Conservation (phyloP, 2,888 invertebrate genomes). For the Spicauda simplicius region DNA sequence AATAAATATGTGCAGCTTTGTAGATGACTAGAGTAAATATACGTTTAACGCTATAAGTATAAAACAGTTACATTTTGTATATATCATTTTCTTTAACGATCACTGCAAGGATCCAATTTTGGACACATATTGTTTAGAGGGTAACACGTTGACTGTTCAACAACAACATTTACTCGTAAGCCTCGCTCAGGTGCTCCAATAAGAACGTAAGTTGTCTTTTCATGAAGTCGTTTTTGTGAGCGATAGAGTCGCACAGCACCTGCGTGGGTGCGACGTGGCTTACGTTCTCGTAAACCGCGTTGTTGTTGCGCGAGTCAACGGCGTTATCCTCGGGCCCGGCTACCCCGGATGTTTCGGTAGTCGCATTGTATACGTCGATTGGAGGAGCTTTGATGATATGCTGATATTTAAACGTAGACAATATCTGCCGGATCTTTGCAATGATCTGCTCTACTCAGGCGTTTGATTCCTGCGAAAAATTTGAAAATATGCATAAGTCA, state of each 20-base stretch:
- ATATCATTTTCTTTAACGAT: constrained; percentile 70
- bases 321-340: constrained; percentile 71
- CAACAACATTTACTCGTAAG: constrained; percentile 84
- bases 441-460: constrained; percentile 96
- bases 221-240: constrained; percentile 79
- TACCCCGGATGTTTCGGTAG: constrained; percentile 63
- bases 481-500: constrained; percentile 73
- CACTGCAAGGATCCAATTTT: constrained; percentile 84
- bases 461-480: constrained; percentile 91
- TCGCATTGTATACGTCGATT: constrained; percentile 78
- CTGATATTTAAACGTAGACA: constrained; percentile 90
- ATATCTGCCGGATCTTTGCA: constrained; percentile 92
- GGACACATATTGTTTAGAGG: constrained; percentile 78
- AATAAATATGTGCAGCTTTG: constrained; percentile 78
- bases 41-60: constrained; percentile 76
- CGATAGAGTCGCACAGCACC: constrained; percentile 78
- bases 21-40: constrained; percentile 83
- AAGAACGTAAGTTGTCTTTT: constrained; percentile 85
- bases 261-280: constrained; percentile 74
- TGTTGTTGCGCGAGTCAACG: constrained; percentile 71
- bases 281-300: constrained; percentile 67
- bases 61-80: constrained; percentile 76
- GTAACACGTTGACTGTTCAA: constrained; percentile 70
- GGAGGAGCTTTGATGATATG: constrained; percentile 82
- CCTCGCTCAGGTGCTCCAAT: constrained; percentile 87